A percentile compares a stretch with the other conserved stretches of the same genome.
These are phyloP conservation scores for Drosophila affinis DNA, from an alignment of 2,888 invertebrate species.

Conservation along the genomic window DNA sequence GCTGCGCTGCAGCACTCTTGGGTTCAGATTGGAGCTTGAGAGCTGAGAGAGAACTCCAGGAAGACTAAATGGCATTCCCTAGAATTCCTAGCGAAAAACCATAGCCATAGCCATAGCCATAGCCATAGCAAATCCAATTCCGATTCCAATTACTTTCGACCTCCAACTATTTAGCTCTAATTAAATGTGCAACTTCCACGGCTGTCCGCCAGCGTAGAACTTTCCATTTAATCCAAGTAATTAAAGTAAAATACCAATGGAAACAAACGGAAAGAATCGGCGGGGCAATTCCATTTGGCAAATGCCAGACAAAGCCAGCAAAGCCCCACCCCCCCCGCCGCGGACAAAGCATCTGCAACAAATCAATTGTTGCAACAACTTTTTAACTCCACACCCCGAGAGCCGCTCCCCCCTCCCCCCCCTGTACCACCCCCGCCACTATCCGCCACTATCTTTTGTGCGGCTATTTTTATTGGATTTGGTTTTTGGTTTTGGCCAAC, in stretches of 20 bases:
- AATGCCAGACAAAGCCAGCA: constrained; percentile 45
- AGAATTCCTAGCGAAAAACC: neutral
- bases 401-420: neutral
- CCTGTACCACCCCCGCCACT: no score
- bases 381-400: constrained; percentile 53
- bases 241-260: constrained; percentile 57
- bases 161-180: constrained; percentile 25
- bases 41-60: neutral
- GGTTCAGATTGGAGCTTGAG: constrained; percentile 17
- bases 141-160: constrained; percentile 10
- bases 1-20: constrained; percentile 32
- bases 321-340: neutral
- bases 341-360: constrained; percentile 66
- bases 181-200: constrained; percentile 11
- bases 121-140: neutral
- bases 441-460: constrained; percentile 1
- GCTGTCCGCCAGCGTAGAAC: constrained; percentile 16
- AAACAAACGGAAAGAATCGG: constrained; percentile 5
- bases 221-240: constrained; percentile 73
- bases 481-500: constrained; percentile 16
- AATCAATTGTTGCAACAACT: constrained; percentile 74
- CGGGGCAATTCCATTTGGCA: constrained; percentile 25
- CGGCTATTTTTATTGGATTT: constrained; percentile 67
- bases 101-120: neutral
- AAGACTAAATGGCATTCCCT: neutral